A percentile compares a stretch with the other conserved stretches of the same genome.
Conservation (phyloP, 2,888 invertebrate genomes). For the Cheilosia variabilis region DNA sequence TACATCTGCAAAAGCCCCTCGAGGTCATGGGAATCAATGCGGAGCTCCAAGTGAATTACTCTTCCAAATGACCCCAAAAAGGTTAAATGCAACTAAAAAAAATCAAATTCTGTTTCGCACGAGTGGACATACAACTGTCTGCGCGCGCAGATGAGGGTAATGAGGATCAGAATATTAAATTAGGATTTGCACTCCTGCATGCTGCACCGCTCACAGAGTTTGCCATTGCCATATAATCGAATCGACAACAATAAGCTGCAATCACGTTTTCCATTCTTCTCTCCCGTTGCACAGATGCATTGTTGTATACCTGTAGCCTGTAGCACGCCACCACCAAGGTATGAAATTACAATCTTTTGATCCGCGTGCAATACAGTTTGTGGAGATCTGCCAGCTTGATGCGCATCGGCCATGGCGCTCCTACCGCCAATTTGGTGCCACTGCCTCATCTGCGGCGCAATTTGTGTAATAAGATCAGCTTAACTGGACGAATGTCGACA, state of each 20-base stretch:
- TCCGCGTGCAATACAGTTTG: constrained; percentile 59
- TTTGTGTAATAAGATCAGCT: constrained; percentile 75
- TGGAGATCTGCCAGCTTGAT: constrained; percentile 9
- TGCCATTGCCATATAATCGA: constrained; percentile 64
- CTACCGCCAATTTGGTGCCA: constrained; percentile 58
- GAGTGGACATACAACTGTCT: constrained; percentile 59
- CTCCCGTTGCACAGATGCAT: constrained; percentile 26
- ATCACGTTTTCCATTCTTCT: constrained; percentile 73
- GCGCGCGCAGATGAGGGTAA: constrained; percentile 38
- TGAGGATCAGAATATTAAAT: constrained; percentile 75
- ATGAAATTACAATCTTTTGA: constrained; percentile 66
- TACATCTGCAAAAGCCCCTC: constrained; percentile 13
- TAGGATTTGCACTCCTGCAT: constrained; percentile 71
- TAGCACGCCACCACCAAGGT: constrained; percentile 54
- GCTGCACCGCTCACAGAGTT: constrained; percentile 48
- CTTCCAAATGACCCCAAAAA: constrained; percentile 45
- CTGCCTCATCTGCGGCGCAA: constrained; percentile 50
- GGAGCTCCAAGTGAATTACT: constrained; percentile 32
- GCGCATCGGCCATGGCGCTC: constrained; percentile 43
- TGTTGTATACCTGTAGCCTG: constrained; percentile 26
- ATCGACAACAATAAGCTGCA: constrained; percentile 68
- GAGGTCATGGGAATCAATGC: constrained; percentile 69
- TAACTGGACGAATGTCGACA: constrained; percentile 75
- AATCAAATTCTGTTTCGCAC: constrained; percentile 66
- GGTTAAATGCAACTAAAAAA: constrained; percentile 69